Conservation (phyloP, 1,140 invertebrate species). For the Calosoma granatense region DNA sequence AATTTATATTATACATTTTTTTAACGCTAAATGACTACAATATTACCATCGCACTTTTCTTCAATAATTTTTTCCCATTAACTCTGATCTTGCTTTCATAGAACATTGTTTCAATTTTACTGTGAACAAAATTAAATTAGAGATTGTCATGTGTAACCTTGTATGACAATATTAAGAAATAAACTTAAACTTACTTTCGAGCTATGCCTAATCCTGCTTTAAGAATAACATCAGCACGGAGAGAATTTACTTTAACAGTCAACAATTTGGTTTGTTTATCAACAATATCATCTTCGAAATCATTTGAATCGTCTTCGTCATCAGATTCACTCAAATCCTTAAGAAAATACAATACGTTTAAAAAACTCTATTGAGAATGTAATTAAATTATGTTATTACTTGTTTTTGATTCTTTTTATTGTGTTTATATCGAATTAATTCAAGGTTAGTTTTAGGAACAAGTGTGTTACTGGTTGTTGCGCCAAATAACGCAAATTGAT, state of each 20-base stretch:
- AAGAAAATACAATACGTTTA: background rate
- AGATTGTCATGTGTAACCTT: conserved; percentile 11
- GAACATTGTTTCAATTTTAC: conserved; percentile 53
- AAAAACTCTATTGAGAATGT: background rate
- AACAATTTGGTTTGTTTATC: conserved; percentile 45
- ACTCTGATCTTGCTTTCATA: conserved; percentile 56
- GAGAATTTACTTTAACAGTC: conserved; percentile 44
- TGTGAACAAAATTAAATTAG: conserved; percentile 28
- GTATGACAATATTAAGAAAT: too few species aligned
- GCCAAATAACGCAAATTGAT: background rate
- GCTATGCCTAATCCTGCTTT: conserved; percentile 55
- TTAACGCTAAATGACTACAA: too few species aligned
- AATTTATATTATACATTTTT: too few species aligned
- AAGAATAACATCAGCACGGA: conserved; percentile 52
- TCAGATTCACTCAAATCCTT: conserved; percentile 1
- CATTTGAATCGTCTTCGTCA: conserved; percentile 27
- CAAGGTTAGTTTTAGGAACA: background rate
- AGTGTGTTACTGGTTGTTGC: background rate
- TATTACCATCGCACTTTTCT: conserved; percentile 50
- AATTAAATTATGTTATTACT: background rate
- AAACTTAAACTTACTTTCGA: conserved; percentile 36
- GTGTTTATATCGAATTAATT: background rate
- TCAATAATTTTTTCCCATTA: conserved; percentile 52
- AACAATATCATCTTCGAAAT: conserved; percentile 26
- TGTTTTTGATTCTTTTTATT: conserved; percentile 9